Conservation (phyloP, 2,113 vertebrate species). For the Leptosomus discolor region DNA sequence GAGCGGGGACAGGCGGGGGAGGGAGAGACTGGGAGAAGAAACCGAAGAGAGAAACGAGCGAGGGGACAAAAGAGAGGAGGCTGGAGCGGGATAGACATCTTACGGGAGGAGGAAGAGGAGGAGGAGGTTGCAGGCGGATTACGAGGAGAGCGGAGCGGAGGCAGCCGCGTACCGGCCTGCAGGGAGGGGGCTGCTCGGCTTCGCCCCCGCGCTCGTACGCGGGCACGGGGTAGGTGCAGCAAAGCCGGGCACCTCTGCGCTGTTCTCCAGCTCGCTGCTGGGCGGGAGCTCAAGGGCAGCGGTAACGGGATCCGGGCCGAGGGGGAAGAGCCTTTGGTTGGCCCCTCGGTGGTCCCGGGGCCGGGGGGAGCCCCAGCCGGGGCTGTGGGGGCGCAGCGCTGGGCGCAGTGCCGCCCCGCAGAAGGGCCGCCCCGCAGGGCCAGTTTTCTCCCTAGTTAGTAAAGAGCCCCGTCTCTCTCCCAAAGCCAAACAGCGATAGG, state of each 20-base stretch:
- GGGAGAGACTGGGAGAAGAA: background rate
- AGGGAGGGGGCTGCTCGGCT: background rate
- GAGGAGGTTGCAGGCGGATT: background rate
- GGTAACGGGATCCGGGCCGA: background rate
- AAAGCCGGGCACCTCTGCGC: accelerated
- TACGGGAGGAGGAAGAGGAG: background rate
- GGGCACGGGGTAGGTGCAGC: accelerated
- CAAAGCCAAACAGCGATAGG: background rate
- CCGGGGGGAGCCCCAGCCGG: background rate
- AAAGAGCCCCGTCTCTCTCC: background rate
- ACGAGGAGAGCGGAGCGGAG: background rate
- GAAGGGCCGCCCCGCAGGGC: background rate
- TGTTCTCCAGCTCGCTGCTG: accelerated
- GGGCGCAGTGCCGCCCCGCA: background rate
- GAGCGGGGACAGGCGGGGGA: background rate
- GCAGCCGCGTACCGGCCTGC: background rate
- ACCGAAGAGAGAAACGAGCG: background rate
- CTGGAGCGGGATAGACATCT: background rate
- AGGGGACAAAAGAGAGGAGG: slow-evolving; percentile 2
- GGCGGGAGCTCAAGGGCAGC: background rate
- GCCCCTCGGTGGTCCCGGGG: background rate
- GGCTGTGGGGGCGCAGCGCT: background rate
- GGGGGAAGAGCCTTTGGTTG: background rate
- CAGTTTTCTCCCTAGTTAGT: background rate
- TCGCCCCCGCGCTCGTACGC: background rate